Percentiles rank a stretch among this genome's conserved stretches.
phyloP scores from a whole-genome alignment of 2,797 vertebrate genomes.

The Pempheris klunzingeri region DNA sequence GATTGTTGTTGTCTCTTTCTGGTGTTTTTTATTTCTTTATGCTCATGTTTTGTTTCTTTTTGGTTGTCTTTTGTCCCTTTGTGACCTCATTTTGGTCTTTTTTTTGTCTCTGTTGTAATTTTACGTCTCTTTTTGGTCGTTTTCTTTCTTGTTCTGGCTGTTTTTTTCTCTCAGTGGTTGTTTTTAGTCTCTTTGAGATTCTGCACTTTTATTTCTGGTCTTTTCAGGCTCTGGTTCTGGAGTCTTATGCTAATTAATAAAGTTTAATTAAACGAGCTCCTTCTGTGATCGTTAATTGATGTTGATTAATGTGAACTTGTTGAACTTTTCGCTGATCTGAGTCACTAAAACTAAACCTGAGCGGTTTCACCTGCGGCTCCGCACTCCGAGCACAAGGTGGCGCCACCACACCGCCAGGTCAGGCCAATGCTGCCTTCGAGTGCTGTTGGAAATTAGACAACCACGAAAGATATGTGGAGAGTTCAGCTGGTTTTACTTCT shows the following conservation, averaged over 20 bases:
- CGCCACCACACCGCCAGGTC: background rate
- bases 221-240: too few relatives aligned
- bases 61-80: too few relatives aligned
- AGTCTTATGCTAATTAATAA: too few relatives aligned
- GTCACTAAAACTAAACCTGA: background rate
- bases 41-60: background rate
- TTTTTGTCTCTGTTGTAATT: background rate
- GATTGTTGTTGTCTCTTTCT: too few relatives aligned
- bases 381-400: background rate
- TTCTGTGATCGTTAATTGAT: too few relatives aligned
- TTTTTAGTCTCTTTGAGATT: background rate
- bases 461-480: background rate
- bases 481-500: background rate
- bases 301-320: too few relatives aligned
- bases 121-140: background rate
- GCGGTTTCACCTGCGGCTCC: background rate
- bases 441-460: conserved; percentile 14
- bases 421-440: background rate
- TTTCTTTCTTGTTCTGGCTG: background rate
- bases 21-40: too few relatives aligned
- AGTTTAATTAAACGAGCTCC: too few relatives aligned
- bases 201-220: too few relatives aligned
- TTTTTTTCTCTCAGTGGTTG: background rate
- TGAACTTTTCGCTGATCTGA: too few relatives aligned
- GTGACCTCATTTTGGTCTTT: background rate